phyloP scores from a whole-genome alignment of 2,113 vertebrate genomes.

The Aptenodytes patagonicus region DNA sequence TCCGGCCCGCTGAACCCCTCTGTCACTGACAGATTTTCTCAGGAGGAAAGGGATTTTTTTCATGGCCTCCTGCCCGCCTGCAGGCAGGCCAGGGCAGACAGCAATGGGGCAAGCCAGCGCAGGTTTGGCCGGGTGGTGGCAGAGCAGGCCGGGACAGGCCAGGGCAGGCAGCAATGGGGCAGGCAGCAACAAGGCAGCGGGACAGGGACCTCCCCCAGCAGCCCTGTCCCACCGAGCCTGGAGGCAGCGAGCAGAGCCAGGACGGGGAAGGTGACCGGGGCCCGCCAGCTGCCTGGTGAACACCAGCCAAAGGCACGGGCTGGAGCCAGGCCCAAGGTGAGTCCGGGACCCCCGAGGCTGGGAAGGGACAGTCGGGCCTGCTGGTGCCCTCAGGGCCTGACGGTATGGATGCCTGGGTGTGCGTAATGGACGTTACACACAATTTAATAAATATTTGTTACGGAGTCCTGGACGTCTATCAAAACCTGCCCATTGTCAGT shows the following conservation, averaged over 20 bases:
- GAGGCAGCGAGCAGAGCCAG: not conserved
- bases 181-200: not conserved
- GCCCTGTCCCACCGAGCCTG: accelerated
- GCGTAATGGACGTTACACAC: not conserved
- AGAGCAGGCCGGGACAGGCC: not conserved
- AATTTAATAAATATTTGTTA: not conserved
- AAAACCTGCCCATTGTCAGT: not conserved
- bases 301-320: not conserved
- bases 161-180: not conserved
- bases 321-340: not conserved
- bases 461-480: accelerated
- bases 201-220: not conserved
- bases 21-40: not conserved
- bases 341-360: accelerated
- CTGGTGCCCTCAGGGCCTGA: not conserved
- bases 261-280: too few relatives aligned
- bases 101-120: not conserved
- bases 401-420: not conserved
- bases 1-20: not conserved
- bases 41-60: not conserved
- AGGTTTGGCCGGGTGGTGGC: too few relatives aligned
- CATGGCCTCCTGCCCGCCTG: not conserved
- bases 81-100: not conserved
- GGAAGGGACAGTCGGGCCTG: not conserved
- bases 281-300: not conserved